Base-by-base conservation (phyloP, 2,797 vertebrate genomes). In the Acrossocheilus wenchowensis region DNA sequence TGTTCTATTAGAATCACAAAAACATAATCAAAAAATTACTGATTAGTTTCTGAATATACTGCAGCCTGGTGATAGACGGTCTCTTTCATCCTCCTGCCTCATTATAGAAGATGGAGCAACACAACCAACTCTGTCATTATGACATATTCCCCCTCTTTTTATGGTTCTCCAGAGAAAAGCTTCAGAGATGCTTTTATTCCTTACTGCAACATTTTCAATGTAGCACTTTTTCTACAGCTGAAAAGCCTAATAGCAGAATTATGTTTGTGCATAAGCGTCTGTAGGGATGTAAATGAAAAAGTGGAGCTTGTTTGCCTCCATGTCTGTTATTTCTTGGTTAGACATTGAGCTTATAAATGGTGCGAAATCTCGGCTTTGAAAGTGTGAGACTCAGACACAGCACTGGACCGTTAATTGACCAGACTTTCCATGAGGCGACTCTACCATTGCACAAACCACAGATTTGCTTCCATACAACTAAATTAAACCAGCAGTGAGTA, bases 41-140 rank as follows among this genome's bases (percentile, higher is more conserved):
- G 41, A 50, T 60, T 52, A 77, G 36, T 39, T 77, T 15, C 57
- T 43, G 19, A 79, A 85, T 26, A 39, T 26, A 45, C 6, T 60
- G 9, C 23, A 79, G 50, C 26, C 19, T 73, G 14, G 14, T 5
- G 21, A 54, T 62, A 71, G 34, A 83, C 39, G 3, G 30, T 36
- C n/a, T 78, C 17, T 80, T 72, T 80, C 23, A 60, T 80, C 23
- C 4, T 19, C 68, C 30, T 48, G 66, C 39, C 84, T 80, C 68
- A 79, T 84, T 84, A 78, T 8, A 62, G 50, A 71, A 68, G 74
- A 78, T 78, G 41, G 43, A 79, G 77, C 66, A 62, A 73, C 52
- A 72, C 68, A 80, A 62, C 52, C 77, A 79, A 62, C 68, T 72
- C 66, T 60, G 62, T 84, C 62, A 69, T 78, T 78, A 39, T 68